phyloP scores from a whole-genome alignment of 2,888 invertebrate genomes.

The Amiota communis region DNA sequence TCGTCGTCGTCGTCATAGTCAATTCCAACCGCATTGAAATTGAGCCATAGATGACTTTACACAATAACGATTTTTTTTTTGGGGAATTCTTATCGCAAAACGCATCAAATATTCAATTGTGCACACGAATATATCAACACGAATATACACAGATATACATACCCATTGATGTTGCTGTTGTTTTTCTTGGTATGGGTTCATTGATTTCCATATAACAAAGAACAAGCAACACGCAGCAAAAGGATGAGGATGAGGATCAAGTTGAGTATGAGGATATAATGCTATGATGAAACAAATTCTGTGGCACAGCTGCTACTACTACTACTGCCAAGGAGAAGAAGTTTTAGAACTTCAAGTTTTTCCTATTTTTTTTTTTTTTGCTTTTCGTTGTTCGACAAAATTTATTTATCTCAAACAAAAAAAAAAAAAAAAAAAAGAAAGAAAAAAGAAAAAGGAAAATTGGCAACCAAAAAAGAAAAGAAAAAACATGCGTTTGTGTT shows the following conservation, averaged over 20 bases:
- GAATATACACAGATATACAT: slow-evolving; percentile 19
- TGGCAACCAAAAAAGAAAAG: not conserved
- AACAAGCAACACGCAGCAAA: too few species aligned
- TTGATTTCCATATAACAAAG: not conserved
- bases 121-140: slow-evolving; percentile 9
- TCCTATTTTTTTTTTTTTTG: slow-evolving; percentile 3
- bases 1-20: too few species aligned
- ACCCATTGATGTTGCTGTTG: too few species aligned
- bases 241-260: too few species aligned
- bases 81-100: slow-evolving; percentile 4
- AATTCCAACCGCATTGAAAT: too few species aligned
- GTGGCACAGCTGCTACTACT: too few species aligned
- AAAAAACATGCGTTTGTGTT: not conserved
- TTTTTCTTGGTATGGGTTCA: not conserved
- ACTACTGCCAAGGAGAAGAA: too few species aligned
- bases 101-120: slow-evolving; percentile 46
- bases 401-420: not conserved
- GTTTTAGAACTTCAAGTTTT: too few species aligned
- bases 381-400: slow-evolving; percentile 7
- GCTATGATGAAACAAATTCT: too few species aligned
- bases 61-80: not conserved
- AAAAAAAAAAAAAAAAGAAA: not conserved
- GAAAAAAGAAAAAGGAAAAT: too few species aligned
- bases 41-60: not conserved
- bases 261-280: too few species aligned